A percentile compares a stretch with the other conserved stretches of the same genome.
These are phyloP conservation scores for Montipora cactus DNA, from an alignment of 64 coral and sea anemone species.

Conservation along the genomic window DNA sequence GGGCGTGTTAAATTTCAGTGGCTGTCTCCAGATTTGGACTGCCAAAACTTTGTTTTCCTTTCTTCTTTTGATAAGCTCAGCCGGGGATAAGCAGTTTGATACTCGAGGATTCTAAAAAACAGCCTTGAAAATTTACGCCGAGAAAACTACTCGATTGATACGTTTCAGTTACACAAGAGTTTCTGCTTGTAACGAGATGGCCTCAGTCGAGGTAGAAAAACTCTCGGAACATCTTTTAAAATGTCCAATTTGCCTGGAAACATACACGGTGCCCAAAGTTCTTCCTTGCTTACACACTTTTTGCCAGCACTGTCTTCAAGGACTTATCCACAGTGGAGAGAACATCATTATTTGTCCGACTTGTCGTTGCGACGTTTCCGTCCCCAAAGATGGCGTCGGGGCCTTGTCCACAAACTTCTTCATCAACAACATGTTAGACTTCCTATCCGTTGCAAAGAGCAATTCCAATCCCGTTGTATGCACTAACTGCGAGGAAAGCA, in stretches of 20 bases:
- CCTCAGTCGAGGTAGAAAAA: constrained; percentile 92
- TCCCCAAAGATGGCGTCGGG: constrained; percentile 84
- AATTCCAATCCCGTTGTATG: constrained; percentile 86
- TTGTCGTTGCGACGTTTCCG: constrained; percentile 79
- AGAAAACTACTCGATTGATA: neutral
- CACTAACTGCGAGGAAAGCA: constrained; percentile 89
- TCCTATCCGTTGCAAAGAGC: constrained; percentile 87
- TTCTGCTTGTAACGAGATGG: constrained; percentile 30
- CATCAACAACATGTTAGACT: constrained; percentile 99
- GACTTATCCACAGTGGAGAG: constrained; percentile 78
- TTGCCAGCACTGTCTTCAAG: constrained; percentile 87
- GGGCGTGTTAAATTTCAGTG: constrained; percentile 10
- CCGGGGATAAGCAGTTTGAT: neutral
- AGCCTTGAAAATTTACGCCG: neutral
- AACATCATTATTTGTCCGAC: constrained; percentile 87
- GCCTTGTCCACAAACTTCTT: constrained; percentile 95
- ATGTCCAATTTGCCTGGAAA: constrained; percentile 96
- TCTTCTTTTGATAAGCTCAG: neutral
- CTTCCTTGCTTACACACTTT: constrained; percentile 95
- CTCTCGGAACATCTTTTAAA: constrained; percentile 94
- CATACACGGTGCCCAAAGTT: constrained; percentile 90
- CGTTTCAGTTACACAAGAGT: neutral
- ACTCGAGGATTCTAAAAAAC: neutral
- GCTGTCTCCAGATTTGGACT: neutral
- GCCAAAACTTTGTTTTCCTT: neutral